Evolutionary conservation across 2,888 invertebrate species (phyloP), one percentile per base, ranked within the genome.

Genomic region (Caenorhabditis angaria): DNA sequence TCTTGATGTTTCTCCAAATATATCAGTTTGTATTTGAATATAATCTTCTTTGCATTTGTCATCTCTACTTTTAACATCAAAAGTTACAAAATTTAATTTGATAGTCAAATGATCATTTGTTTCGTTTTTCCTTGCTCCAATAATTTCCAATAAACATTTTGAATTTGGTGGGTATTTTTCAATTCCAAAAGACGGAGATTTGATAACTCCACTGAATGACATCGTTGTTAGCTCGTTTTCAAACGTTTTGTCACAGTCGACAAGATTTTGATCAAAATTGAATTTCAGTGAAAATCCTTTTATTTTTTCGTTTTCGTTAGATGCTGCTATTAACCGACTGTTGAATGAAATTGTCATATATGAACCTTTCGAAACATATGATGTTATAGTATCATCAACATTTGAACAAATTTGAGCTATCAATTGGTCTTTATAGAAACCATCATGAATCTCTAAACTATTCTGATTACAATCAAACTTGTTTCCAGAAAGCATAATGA

Each of bases 141-240:
- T 74, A 8, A 89, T 87, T 10, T 88, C 73, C 89, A 89, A 89
- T 0, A 84, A 75, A 74, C 89, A 89, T 76, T 89, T 88, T 41
- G 88, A 83, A 76, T 88, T 88, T 58, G 85, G 85, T 4, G 88
- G 88, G 78, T 89, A 89, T 50, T 77, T 51, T 25, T 77, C n/a
- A n/a, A n/a, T 72, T 8, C 78, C 80, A 48, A 67, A 83, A 65
- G 83, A 82, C 0, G 86, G 85, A 8, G 83, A 78, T 54, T 80
- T 65, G 28, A 85, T 81, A 10, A 60, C 54, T 50, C 85, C 85
- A n/a, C 32, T 54, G 29, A 78, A 78, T 20, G 62, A 55, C 28
- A 72, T 74, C 5, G 54, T 58, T 14, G 54, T 50, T 12, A 65
- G 51, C n/a, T 41, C 59, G 50, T 80, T 78, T 32, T 62, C 27